These are phyloP conservation scores for Pterocles gutturalis DNA, from an alignment of 2,113 vertebrate species.

Conservation along the genomic window DNA sequence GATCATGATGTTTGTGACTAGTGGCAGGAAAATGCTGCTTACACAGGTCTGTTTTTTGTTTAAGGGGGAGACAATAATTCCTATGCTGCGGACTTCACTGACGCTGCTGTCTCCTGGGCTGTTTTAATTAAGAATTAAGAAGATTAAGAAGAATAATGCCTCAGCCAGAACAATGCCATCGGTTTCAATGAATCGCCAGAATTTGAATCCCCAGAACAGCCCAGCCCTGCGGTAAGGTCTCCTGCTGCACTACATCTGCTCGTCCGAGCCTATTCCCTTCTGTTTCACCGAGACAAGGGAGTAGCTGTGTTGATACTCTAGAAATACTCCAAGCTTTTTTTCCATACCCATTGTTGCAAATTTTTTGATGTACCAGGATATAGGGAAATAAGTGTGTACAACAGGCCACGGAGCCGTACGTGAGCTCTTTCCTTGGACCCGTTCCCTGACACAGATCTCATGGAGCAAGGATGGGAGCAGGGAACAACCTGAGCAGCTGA, in stretches of 20 bases:
- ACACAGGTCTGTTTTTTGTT: background rate
- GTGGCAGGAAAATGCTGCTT: background rate
- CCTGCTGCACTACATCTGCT: background rate
- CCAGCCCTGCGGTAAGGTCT: background rate
- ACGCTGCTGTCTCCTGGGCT: background rate
- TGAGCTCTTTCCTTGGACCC: background rate
- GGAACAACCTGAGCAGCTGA: background rate
- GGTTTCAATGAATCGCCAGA: background rate
- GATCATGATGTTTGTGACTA: background rate
- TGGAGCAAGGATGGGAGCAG: background rate
- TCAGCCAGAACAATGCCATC: background rate
- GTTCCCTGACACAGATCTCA: background rate
- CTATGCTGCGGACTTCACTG: too few species aligned
- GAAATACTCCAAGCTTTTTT: background rate
- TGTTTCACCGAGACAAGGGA: background rate
- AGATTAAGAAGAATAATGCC: background rate
- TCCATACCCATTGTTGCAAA: background rate
- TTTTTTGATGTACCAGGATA: background rate
- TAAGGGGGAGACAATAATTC: background rate
- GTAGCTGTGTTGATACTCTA: background rate
- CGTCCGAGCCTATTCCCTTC: background rate
- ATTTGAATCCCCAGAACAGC: background rate
- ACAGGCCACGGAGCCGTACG: rapidly evolving
- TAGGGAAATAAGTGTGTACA: background rate
- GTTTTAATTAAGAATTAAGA: background rate